Evolutionary conservation across 2,797 vertebrate genomes (phyloP), one percentile per base, ranked within the genome.

Genomic region (Trematomus bernacchii): DNA sequence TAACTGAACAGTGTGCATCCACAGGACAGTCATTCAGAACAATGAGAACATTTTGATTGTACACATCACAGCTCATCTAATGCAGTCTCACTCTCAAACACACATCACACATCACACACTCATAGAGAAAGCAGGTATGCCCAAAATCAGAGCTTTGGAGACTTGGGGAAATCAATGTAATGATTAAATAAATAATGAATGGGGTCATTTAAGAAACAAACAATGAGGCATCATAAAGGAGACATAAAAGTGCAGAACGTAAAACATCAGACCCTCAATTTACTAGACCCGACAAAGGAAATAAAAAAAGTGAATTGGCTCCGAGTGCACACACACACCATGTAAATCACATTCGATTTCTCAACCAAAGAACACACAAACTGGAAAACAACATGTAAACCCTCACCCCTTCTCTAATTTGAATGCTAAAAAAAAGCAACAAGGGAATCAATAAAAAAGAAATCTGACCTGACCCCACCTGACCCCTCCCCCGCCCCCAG

Each of bases 171-270:
- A 68, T 54, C 2, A 68, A 55, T 44, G 66, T 44, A 57, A 80
- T 81, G 53, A 84, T 76, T 70, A 43, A 87, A 90, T 89, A 90
- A 92, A 88, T 87, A 89, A 89, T 53, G 57, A 79, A 52, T 16
- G 52, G 30, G 43, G 58, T 63, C 18, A 47, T 69, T 77, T 73
- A 2, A 42, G 63, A 65, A 66, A 15, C 27, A 12, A 23, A 50
- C 33, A 21, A 42, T 37, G 67, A 64, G 55, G 33, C 27, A 81
- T 71, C 27, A 66, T 73, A 85, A 69, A 83, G 79, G 77, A 69
- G 58, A 76, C 74, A 74, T 70, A 72, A 82, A 76, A 88, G 84
- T 77, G 74, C 74, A 79, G 62, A 62, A 65, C 33, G 59, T 6
- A 30, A 65, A 33, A 81, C 47, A 69, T 62, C 37, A 80, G 47